Evolutionary conservation across 2,113 vertebrate genomes (phyloP).

Genomic region (Odontophorus gujanensis): DNA sequence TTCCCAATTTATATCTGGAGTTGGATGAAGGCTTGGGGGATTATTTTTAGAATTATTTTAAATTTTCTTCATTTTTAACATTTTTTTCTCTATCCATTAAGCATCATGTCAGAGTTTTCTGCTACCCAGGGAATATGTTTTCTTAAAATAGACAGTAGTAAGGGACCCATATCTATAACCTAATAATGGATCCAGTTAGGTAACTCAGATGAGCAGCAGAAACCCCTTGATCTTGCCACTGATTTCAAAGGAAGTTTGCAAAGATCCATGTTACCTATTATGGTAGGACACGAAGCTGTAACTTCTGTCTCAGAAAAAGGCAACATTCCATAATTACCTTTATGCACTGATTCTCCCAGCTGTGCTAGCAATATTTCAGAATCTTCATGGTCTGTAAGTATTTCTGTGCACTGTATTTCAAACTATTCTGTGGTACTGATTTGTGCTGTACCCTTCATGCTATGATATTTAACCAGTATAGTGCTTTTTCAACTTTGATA

Average conservation of each 20-base stretch:
- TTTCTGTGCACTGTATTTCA: slow-evolving; percentile 38
- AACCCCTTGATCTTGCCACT: background rate
- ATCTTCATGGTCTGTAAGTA: slow-evolving; percentile 35
- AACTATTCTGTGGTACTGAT: slow-evolving; percentile 29
- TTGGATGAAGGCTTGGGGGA: background rate
- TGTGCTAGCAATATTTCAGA: slow-evolving; percentile 40
- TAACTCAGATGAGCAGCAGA: background rate
- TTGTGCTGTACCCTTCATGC: background rate
- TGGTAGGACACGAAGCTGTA: background rate
- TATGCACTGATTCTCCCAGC: slow-evolving; percentile 22
- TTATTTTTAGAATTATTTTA: background rate
- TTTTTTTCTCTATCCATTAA: background rate
- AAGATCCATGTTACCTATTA: background rate
- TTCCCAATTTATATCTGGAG: background rate
- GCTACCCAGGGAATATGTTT: background rate
- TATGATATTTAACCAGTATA: slow-evolving; percentile 11
- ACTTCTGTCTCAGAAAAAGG: background rate
- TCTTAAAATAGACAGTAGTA: background rate
- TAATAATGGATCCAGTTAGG: background rate
- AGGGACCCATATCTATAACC: background rate
- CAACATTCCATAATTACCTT: background rate
- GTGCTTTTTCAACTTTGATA: background rate
- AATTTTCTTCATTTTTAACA: background rate
- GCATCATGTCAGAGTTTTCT: background rate
- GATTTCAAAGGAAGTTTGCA: background rate